phyloP scores from a whole-genome alignment of 37 sponge, comb jelly and placozoan species.

The Chondrilla cf. caribensis region DNA sequence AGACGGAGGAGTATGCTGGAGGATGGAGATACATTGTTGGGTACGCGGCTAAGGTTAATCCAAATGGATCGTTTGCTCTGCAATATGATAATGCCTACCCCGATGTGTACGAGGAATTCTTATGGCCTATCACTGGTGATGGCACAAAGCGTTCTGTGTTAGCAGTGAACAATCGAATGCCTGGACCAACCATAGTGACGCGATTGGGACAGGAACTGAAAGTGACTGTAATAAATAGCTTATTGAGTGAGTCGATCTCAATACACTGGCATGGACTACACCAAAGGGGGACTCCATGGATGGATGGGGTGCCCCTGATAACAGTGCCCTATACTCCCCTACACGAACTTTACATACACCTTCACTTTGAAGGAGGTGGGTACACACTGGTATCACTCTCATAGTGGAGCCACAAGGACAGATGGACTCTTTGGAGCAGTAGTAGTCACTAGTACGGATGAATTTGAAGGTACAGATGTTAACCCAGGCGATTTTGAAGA shows the following conservation, averaged over 20 bases:
- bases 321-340: conserved; percentile 59
- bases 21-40: too few relatives aligned
- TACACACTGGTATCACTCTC: conserved; percentile 84
- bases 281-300: conserved; percentile 55
- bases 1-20: too few relatives aligned
- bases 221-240: conserved; percentile 46
- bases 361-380: conserved; percentile 57
- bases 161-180: background rate
- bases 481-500: conserved; percentile 5
- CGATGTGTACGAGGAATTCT: too few relatives aligned
- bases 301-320: conserved; percentile 73
- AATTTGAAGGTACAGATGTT: too few relatives aligned
- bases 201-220: background rate
- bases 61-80: too few relatives aligned
- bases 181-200: background rate
- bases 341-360: conserved; percentile 42
- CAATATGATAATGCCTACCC: too few relatives aligned
- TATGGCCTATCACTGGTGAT: too few relatives aligned
- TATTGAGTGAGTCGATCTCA: conserved; percentile 49
- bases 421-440: conserved; percentile 77
- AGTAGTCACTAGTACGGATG: conserved; percentile 31
- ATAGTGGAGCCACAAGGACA: conserved; percentile 64
- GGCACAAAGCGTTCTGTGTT: background rate
- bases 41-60: too few relatives aligned
- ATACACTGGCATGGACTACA: conserved; percentile 87